A percentile compares a stretch with the other conserved stretches of the same genome.
These are phyloP conservation scores for Lasaia peninsularis DNA, from an alignment of 1,140 invertebrate genomes.

Conservation along the genomic window DNA sequence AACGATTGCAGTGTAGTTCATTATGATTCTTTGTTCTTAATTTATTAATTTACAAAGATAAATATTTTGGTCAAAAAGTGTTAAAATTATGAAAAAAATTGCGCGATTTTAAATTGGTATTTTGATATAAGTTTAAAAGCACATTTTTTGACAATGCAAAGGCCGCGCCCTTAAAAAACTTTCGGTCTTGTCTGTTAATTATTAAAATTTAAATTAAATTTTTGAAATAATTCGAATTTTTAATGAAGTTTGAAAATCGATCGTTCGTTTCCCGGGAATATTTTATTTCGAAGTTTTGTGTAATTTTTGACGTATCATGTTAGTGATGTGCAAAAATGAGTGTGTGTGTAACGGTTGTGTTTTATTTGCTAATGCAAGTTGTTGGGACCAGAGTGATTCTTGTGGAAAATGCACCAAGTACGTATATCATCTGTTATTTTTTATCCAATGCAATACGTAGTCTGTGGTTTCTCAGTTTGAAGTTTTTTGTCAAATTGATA, in stretches of 20 bases:
- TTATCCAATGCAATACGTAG: neutral
- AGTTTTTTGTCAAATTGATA: no score
- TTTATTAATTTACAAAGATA: neutral
- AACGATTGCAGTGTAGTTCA: neutral
- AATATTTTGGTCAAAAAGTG: no score
- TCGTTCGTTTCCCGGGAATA: neutral
- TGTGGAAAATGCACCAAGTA: constrained; percentile 68
- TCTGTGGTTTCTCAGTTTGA: neutral
- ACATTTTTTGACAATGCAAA: no score
- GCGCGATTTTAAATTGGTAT: no score
- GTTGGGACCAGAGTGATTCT: constrained; percentile 54
- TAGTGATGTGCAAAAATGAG: constrained; percentile 52
- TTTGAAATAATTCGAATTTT: no score
- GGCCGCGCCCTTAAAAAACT: no score
- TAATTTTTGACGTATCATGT: constrained; percentile 34
- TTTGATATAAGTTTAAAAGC: no score
- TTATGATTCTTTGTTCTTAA: neutral
- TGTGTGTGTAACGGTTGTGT: constrained; percentile 36
- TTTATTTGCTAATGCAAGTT: constrained; percentile 40
- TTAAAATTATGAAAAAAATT: no score
- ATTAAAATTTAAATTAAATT: no score
- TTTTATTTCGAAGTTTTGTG: constrained; percentile 7
- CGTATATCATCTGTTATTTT: constrained; percentile 31
- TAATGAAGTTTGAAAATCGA: neutral
- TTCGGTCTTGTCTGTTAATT: no score